phyloP scores from a whole-genome alignment of 2,888 invertebrate species.

The Spodoptera exigua region DNA sequence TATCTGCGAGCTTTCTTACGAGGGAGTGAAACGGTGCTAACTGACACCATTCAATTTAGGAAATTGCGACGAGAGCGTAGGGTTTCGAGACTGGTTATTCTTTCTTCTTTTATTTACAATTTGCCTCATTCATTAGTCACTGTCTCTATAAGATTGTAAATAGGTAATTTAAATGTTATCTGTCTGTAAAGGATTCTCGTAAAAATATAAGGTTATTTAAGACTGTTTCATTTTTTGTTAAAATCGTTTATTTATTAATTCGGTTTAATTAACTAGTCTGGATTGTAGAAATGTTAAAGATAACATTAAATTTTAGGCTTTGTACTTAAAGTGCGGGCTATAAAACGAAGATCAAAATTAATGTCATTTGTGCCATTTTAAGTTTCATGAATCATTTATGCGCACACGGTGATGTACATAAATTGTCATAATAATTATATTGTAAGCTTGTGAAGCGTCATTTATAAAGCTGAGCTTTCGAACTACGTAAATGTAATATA shows the following conservation, averaged over 20 bases:
- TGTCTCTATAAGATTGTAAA: slow-evolving; percentile 61
- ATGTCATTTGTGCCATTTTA: slow-evolving; percentile 59
- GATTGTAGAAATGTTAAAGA: slow-evolving; percentile 42
- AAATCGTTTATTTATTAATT: slow-evolving; percentile 60
- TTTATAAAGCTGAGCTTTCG: slow-evolving; percentile 48
- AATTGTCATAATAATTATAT: slow-evolving; percentile 42
- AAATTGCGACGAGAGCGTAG: slow-evolving; percentile 60
- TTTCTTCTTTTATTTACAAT: slow-evolving; percentile 59
- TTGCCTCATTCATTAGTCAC: slow-evolving; percentile 71
- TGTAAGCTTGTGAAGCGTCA: slow-evolving; percentile 49
- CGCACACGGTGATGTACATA: slow-evolving; percentile 58
- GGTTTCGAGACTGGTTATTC: slow-evolving; percentile 54
- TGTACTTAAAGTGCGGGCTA: slow-evolving; percentile 57
- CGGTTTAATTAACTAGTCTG: slow-evolving; percentile 60
- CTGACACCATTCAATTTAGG: slow-evolving; percentile 68
- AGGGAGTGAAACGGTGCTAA: slow-evolving; percentile 65
- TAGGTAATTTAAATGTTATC: slow-evolving; percentile 57
- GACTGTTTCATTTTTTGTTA: slow-evolving; percentile 60
- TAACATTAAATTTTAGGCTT: slow-evolving; percentile 39
- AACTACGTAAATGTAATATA: slow-evolving; percentile 34
- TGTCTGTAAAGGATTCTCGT: slow-evolving; percentile 55
- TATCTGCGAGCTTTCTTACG: slow-evolving; percentile 64
- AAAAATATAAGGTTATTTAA: slow-evolving; percentile 54
- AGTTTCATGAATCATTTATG: slow-evolving; percentile 61
- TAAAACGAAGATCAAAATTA: slow-evolving; percentile 63